phyloP scores from a whole-genome alignment of 2,888 invertebrate genomes.

The Palloptera scutellata region DNA sequence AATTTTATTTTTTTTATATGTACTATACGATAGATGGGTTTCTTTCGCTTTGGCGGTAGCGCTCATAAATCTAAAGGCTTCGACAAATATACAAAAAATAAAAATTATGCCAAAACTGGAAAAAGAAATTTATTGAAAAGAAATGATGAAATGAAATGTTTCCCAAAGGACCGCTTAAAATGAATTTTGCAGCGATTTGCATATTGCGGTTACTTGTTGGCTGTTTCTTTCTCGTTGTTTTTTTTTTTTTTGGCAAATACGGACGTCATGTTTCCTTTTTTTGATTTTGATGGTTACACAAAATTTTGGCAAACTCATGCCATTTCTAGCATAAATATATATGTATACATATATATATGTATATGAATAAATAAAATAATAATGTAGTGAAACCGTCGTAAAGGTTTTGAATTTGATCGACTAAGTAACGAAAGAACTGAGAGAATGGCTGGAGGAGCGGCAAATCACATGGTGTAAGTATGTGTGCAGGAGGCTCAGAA shows the following conservation, averaged over 20 bases:
- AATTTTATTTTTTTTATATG: background rate
- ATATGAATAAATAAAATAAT: background rate
- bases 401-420: slow-evolving; percentile 27
- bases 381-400: background rate
- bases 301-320: too few relatives aligned
- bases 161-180: slow-evolving; percentile 38
- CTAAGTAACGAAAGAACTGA: background rate
- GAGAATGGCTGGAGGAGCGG: too few relatives aligned
- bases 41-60: background rate
- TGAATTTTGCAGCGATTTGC: slow-evolving; percentile 38
- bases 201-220: slow-evolving; percentile 22
- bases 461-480: too few relatives aligned
- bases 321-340: background rate
- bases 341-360: background rate
- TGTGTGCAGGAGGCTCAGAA: too few relatives aligned
- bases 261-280: too few relatives aligned
- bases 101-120: slow-evolving; percentile 19
- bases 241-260: too few relatives aligned
- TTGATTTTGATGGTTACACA: too few relatives aligned
- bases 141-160: slow-evolving; percentile 36
- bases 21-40: too few relatives aligned
- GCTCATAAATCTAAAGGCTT: slow-evolving; percentile 25
- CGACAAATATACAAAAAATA: slow-evolving; percentile 21
- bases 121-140: slow-evolving; percentile 31
- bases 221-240: too few relatives aligned